Conservation (phyloP, 2,797 vertebrate species). For the Acrossocheilus fasciatus region DNA sequence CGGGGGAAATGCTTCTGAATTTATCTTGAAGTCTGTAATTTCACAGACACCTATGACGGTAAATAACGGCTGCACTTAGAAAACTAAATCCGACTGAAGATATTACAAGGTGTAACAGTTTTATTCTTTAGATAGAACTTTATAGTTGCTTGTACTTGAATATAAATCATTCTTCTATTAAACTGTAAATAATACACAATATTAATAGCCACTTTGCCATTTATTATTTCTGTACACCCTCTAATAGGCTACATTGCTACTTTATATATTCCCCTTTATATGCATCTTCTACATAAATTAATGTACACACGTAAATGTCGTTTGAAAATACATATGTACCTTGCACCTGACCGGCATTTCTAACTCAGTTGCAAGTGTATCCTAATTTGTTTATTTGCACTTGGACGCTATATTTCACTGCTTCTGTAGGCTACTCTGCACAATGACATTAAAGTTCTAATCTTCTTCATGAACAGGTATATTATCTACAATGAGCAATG, state of each 20-base stretch:
- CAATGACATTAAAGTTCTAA: neutral
- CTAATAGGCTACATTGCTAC: neutral
- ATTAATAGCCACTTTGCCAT: neutral
- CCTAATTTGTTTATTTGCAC: neutral
- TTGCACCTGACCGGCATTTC: neutral
- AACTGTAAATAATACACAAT: neutral
- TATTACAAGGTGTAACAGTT: neutral
- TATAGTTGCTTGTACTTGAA: neutral
- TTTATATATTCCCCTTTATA: neutral
- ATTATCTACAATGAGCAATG: neutral
- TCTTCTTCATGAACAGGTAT: neutral
- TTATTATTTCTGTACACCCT: neutral
- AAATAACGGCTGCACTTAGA: neutral
- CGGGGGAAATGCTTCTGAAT: neutral
- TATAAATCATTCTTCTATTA: neutral
- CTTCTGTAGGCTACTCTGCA: neutral
- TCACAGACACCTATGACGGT: neutral
- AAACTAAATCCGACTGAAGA: neutral
- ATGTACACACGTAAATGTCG: neutral
- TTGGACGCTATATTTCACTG: neutral
- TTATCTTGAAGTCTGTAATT: neutral
- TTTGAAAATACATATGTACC: neutral
- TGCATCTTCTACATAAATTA: neutral
- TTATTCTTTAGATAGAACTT: neutral
- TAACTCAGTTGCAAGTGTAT: too few species aligned